phyloP scores from a whole-genome alignment of 2,113 vertebrate genomes.

The Hylia prasina region DNA sequence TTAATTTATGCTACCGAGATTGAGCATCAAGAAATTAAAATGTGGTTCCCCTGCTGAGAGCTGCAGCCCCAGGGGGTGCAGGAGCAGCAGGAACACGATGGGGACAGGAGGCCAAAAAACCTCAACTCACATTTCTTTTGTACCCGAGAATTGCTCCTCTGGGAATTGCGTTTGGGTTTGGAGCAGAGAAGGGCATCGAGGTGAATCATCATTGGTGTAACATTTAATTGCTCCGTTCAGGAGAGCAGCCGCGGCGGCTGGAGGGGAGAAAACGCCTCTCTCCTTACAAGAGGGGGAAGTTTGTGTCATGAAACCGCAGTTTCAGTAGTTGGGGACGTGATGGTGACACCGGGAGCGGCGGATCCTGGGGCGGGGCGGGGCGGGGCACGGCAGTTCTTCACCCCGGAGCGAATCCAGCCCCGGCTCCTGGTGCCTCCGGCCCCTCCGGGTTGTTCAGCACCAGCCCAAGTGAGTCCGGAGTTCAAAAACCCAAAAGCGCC shows the following conservation, averaged over 20 bases:
- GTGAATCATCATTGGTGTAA: neutral
- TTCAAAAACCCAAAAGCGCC: fast-evolving
- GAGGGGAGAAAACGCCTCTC: neutral
- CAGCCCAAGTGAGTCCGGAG: fast-evolving
- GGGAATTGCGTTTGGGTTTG: neutral
- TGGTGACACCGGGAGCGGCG: neutral
- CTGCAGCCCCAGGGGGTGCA: neutral
- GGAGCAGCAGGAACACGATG: neutral
- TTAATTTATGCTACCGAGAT: neutral
- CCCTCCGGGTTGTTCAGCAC: fast-evolving
- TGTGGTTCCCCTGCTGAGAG: neutral
- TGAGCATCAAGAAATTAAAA: neutral
- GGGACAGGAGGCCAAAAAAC: neutral
- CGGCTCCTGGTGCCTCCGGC: neutral
- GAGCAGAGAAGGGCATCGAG: too few species aligned
- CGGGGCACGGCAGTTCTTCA: neutral
- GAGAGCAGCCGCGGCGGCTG: too few species aligned
- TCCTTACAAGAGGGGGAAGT: neutral
- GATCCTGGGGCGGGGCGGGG: neutral
- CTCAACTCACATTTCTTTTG: fast-evolving
- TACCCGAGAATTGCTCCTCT: neutral
- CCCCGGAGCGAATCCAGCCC: neutral
- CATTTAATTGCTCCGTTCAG: neutral
- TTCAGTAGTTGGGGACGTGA: neutral
- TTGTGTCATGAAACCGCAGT: fast-evolving